Conservation (phyloP, 2,113 vertebrate species). For the Halichoeres trimaculatus region DNA sequence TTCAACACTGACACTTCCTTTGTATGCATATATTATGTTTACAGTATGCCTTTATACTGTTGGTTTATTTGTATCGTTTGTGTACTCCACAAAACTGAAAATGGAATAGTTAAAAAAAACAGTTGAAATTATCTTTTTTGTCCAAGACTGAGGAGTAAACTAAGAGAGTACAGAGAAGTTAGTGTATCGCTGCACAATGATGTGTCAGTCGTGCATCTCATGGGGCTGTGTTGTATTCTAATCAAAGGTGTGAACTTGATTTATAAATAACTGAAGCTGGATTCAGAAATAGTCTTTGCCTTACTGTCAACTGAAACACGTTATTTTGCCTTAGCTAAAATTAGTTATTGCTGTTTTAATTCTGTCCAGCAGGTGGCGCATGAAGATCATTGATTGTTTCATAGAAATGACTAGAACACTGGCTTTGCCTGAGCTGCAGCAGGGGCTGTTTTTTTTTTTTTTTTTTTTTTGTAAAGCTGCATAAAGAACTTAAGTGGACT, state of each 20-base stretch:
- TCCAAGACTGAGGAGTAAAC: not conserved
- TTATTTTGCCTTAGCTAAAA: not conserved
- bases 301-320: not conserved
- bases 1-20: no score
- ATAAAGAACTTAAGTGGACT: slow-evolving; percentile 6
- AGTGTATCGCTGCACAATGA: no score
- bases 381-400: not conserved
- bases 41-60: no score
- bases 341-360: not conserved
- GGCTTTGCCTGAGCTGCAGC: slow-evolving; percentile 5
- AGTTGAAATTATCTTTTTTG: not conserved
- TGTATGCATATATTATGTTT: no score
- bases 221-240: not conserved
- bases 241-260: not conserved
- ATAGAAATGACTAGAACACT: slow-evolving; percentile 11
- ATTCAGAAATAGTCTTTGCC: not conserved
- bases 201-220: not conserved
- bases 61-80: no score
- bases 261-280: not conserved
- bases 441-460: not conserved
- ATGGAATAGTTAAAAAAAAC: no score
- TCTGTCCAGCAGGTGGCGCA: slow-evolving; percentile 50
- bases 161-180: no score
- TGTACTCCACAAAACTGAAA: no score
- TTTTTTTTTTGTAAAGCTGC: not conserved